phyloP scores from a whole-genome alignment of 1,140 invertebrate species.

The Brachionus paranguensis region DNA sequence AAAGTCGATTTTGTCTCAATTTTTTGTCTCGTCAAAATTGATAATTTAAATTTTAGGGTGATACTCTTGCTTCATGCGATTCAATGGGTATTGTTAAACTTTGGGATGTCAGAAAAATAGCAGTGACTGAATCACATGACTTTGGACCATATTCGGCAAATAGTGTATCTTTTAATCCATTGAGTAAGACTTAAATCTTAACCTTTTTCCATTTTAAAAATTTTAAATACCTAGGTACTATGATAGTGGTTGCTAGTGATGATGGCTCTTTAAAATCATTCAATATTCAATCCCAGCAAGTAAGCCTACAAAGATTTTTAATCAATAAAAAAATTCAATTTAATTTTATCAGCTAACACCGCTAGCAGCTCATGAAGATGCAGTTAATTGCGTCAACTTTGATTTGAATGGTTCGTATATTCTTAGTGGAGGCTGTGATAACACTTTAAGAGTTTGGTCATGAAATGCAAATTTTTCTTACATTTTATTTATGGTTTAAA shows the following conservation, averaged over 20 bases:
- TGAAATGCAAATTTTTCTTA: conserved; percentile 41
- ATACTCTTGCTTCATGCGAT: conserved; percentile 55
- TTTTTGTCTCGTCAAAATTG: not conserved
- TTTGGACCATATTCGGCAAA: conserved; percentile 54
- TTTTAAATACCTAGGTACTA: conserved; percentile 43
- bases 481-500: not conserved
- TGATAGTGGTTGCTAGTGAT: conserved; percentile 51
- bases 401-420: conserved; percentile 52
- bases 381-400: conserved; percentile 53
- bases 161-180: conserved; percentile 51
- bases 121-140: conserved; percentile 45
- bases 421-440: conserved; percentile 54
- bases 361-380: conserved; percentile 54
- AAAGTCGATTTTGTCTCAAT: not conserved
- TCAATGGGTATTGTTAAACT: conserved; percentile 53
- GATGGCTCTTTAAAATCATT: conserved; percentile 54
- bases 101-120: conserved; percentile 54
- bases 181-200: conserved; percentile 44
- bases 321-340: conserved; percentile 36
- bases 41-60: conserved; percentile 45
- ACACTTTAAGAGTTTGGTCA: conserved; percentile 54
- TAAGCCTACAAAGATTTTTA: conserved; percentile 40
- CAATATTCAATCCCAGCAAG: conserved; percentile 51
- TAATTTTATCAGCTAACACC: conserved; percentile 44
- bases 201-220: not conserved